Evolutionary conservation across 2,113 vertebrate species (phyloP), one percentile per base, ranked within the genome.

Genomic region (Silurus asotus): DNA sequence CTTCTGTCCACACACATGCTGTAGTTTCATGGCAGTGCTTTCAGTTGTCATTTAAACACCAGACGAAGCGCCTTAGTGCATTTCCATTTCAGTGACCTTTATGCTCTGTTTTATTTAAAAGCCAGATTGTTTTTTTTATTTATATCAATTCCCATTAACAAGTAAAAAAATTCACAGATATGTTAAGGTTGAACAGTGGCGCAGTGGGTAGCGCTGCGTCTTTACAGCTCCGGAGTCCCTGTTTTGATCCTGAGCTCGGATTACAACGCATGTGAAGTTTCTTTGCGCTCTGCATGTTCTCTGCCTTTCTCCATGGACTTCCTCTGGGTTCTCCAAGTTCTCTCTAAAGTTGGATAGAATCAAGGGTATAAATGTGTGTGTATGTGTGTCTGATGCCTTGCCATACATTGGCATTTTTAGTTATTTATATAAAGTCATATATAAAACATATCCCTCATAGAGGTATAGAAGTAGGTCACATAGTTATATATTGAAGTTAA

Each of bases 1-100:
- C 93, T 61, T 11, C 0, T 17, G 58, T 91, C 92, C 69, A 82
- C 79, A 48, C 91, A 93, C 83, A 84, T 90, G 87, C 90, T 89
- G 89, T 89, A 84, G 78, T 89, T 90, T 91, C 78, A 92, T 91
- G 89, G 89, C 86, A 91, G n/a, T 45, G 83, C 14, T 64, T 82
- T 72, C 23, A 62, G 23, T 49, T 28, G 45, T 85, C 7, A 55
- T 85, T 82, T 45, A 82, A 86, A 37, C 56, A 28, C 49, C 51
- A 76, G 23, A 19, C 17, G 55, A 23, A 84, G 11, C 58, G 82
- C 59, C 51, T 45, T 37, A 45, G 49, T n/a, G 75, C 6, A 64
- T 75, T 37, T 37, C 37, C 37, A 37, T 37, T 37, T 37, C 37
- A 37, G 37, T 37, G 37, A 37, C 37, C 1, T 37, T 37, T 37